Evolutionary conservation across 1,140 invertebrate species (phyloP), one percentile per base, ranked within the genome.

Genomic region (Drosophila sechellia): DNA sequence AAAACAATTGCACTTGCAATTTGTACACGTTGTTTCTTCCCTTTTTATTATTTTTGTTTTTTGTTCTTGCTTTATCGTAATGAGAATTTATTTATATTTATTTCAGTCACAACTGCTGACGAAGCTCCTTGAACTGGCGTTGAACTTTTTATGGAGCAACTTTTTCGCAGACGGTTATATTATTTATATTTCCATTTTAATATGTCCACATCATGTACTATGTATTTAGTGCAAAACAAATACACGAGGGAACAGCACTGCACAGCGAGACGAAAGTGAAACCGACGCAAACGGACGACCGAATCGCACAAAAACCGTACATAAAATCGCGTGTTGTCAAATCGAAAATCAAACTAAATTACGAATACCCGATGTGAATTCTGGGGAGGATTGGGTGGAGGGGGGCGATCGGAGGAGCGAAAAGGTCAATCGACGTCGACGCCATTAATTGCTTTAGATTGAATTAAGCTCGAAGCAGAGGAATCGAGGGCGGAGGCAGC

Each of bases 361-460:
- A 55, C 72, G 72, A 49, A 15, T 52, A 40, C 39, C 37, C 20
- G 34, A 31, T 11, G 58, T 22, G 48, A 49, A 34, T 57, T 13
- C 31, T 31, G 31, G 46, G 10, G 20, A 54, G n/a, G 43, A 43
- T 42, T 17, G 17, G 22, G 49, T 4, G 2, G 15, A 17, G 15
- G 31, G 50, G 13, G 15, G 43, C 35, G 17, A 39, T 8, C 11
- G 42, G 50, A 39, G 57, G 46, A 43, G 35, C 45, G 48, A 56
- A 87, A 87, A 87, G 83, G 83, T 87, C 83, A 87, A 55, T 59
- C 65, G 63, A 63, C 75, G 40, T 70, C 71, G 63, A 56, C 39
- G 63, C 69, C 85, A 84, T 89, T 89, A 89, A 89, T 89, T 89
- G 85, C 80, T 84, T 89, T 89, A 90, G 84, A 89, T 89, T 89